phyloP scores from a whole-genome alignment of 2,113 vertebrate genomes.

The Spermophilus dauricus region DNA sequence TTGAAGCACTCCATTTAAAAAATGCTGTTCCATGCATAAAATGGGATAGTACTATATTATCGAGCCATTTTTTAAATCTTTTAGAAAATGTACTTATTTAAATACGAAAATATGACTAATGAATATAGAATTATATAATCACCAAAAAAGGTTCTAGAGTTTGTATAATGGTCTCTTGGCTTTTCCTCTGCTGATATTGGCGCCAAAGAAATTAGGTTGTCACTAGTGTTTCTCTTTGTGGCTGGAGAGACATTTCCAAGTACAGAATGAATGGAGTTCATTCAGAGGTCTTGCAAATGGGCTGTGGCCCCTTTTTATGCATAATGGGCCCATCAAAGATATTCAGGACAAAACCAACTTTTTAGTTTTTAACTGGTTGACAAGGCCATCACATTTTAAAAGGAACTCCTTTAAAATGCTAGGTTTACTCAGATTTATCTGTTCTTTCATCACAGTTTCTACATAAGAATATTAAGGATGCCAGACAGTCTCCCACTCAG shows the following conservation, averaged over 20 bases:
- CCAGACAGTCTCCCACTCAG: not conserved
- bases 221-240: conserved; percentile 88
- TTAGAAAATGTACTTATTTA: conserved; percentile 54
- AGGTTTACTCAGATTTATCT: conserved; percentile 4
- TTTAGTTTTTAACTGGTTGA: conserved; percentile 77
- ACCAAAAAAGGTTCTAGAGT: conserved; percentile 75
- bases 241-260: conserved; percentile 91
- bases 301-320: conserved; percentile 89
- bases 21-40: conserved; percentile 6
- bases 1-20: conserved; percentile 52
- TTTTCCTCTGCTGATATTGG: conserved; percentile 83
- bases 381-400: conserved; percentile 39
- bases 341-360: conserved; percentile 87
- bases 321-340: conserved; percentile 90
- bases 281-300: conserved; percentile 92
- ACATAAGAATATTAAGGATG: not conserved
- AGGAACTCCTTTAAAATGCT: not conserved
- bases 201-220: conserved; percentile 88
- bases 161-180: conserved; percentile 79
- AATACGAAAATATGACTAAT: conserved; percentile 65
- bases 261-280: conserved; percentile 94
- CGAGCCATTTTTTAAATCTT: conserved; percentile 37
- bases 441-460: not conserved
- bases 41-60: conserved; percentile 20
- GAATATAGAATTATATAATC: conserved; percentile 84